Evolutionary conservation across 2,797 vertebrate genomes (phyloP), one percentile per base, ranked within the genome.

Genomic region (Acipenser ruthenus): DNA sequence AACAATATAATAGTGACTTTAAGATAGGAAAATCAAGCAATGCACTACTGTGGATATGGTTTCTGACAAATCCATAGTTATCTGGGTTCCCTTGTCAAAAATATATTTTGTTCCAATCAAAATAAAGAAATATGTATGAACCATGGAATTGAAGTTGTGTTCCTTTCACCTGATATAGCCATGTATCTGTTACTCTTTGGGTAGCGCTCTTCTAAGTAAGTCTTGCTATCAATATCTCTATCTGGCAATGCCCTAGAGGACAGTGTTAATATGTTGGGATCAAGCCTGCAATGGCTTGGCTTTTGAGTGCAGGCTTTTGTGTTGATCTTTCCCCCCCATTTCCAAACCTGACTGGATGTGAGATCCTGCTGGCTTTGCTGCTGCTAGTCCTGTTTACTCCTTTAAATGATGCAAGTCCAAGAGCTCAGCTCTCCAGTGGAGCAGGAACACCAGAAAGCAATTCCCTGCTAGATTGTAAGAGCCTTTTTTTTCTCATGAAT

Each of bases 331-430:
- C 18, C 18, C 78, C 75, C 37, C 71, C 78, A 77, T 73, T 79
- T 78, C 76, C 76, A 72, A 79, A 82, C 67, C 70, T 78, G 75
- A 81, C 84, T 80, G 83, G 83, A 84, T 67, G 69, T 70, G 66
- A 80, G 73, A 70, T 79, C 74, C 77, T 81, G 10, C 47, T 75
- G 58, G 80, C 71, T 73, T 68, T 60, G 12, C 70, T 63, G 10
- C 50, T 48, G 49, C 66, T 48, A 62, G 10, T 67, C 23, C 65
- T 53, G 10, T 49, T 71, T 67, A 76, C 72, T 74, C 69, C 79
- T 78, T 78, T 89, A 86, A 89, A 89, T 89, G 82, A 88, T 88
- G 84, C 81, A 90, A 87, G 86, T 75, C 72, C 68, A 75, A 65
- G 51, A 63, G 65, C 52, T 51, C 49, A 23, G 63, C 48, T 15